These are phyloP conservation scores for Tinea semifulvella DNA, from an alignment of 2,888 invertebrate genomes.

Conservation along the genomic window DNA sequence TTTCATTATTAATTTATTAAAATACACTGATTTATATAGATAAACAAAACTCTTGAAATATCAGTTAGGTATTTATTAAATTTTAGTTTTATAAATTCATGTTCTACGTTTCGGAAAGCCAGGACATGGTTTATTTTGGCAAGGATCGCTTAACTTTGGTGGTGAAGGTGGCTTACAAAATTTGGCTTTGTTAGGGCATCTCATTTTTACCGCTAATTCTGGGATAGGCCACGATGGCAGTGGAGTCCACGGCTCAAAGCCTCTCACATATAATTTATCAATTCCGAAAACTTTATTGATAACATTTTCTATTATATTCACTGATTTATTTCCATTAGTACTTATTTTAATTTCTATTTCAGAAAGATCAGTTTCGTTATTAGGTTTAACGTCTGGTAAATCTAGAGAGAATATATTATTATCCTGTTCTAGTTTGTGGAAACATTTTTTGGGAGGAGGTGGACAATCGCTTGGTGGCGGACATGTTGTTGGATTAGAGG, in stretches of 20 bases:
- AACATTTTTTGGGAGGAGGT: conserved; percentile 9
- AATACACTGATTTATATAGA: too few species aligned
- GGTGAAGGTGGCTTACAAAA: conserved; percentile 29
- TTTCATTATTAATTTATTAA: too few species aligned
- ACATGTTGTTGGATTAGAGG: background rate
- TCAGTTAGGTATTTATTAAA: too few species aligned
- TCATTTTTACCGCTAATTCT: conserved; percentile 21
- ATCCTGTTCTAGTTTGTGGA: background rate
- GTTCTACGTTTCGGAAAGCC: conserved; percentile 8
- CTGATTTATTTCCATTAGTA: background rate
- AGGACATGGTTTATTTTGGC: conserved; percentile 29
- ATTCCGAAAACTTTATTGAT: background rate
- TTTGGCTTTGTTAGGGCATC: conserved; percentile 35
- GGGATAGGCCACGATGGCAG: conserved; percentile 44
- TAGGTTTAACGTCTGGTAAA: too few species aligned
- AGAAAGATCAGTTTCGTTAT: background rate
- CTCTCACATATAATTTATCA: conserved; percentile 13
- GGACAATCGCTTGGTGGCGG: background rate
- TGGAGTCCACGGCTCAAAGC: conserved; percentile 45
- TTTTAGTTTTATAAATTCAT: too few species aligned
- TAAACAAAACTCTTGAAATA: too few species aligned
- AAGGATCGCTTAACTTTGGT: conserved; percentile 24
- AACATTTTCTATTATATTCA: background rate
- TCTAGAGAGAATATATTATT: background rate
- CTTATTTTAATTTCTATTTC: background rate